A percentile compares a stretch with the other conserved stretches of the same genome.
Conservation (phyloP, 2,797 vertebrate genomes). For the Macroramphosus scolopax region DNA sequence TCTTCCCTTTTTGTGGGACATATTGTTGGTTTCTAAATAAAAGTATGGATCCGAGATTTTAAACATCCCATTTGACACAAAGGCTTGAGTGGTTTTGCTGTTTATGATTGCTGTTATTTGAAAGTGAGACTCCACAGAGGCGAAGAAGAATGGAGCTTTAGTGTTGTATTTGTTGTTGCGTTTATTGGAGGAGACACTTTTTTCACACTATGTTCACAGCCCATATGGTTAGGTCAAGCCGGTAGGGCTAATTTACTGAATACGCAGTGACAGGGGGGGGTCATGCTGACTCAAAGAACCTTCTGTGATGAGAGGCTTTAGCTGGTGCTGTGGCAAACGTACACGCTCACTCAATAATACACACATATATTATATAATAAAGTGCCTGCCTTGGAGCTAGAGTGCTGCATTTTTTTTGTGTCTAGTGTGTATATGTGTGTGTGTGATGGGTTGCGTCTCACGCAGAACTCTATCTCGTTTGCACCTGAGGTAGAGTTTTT, state of each 20-base stretch:
- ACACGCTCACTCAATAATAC: slow-evolving; percentile 43
- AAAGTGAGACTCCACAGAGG: slow-evolving; percentile 73
- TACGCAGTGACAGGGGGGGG: slow-evolving; percentile 70
- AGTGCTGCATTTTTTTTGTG: too few species aligned
- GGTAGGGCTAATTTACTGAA: slow-evolving; percentile 82
- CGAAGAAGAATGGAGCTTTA: slow-evolving; percentile 59
- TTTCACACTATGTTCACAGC: slow-evolving; percentile 81
- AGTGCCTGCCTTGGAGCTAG: slow-evolving; percentile 33
- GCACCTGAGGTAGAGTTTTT: slow-evolving; percentile 59
- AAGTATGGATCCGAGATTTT: too few species aligned
- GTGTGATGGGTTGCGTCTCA: slow-evolving; percentile 42
- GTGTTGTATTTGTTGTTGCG: slow-evolving; percentile 77
- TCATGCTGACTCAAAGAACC: slow-evolving; percentile 38
- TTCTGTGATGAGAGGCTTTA: slow-evolving; percentile 56
- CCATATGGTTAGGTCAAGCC: slow-evolving; percentile 86
- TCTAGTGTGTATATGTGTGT: slow-evolving; percentile 11
- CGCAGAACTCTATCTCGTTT: slow-evolving; percentile 62
- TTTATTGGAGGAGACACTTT: slow-evolving; percentile 76
- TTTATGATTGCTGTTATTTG: slow-evolving; percentile 34
- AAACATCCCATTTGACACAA: too few species aligned
- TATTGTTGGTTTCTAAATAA: too few species aligned
- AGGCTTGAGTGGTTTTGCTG: too few species aligned
- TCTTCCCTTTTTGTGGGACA: too few species aligned
- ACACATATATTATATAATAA: slow-evolving; percentile 42
- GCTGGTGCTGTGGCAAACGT: slow-evolving; percentile 32